Percentiles rank a stretch among this genome's conserved stretches.
Conservation (phyloP, 2,113 vertebrate genomes). For the Perca fluviatilis region DNA sequence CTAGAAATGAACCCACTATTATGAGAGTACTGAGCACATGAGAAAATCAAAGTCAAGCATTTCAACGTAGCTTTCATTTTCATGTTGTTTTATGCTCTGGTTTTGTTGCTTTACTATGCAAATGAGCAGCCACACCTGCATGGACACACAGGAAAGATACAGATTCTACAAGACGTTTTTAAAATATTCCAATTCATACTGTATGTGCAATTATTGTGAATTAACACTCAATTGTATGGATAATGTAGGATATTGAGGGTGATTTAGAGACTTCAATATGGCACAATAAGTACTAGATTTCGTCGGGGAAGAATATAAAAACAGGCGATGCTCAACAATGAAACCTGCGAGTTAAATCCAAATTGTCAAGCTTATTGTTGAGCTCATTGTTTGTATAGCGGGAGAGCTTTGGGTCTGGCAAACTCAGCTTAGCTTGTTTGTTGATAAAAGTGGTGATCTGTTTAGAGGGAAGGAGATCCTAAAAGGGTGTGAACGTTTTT, state of each 20-base stretch:
- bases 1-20: not conserved
- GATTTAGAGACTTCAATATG: not conserved
- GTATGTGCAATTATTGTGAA: not conserved
- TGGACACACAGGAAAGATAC: constrained; percentile 2
- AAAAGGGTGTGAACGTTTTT: no score
- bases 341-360: no score
- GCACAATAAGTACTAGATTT: no score
- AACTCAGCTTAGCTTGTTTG: no score
- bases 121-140: constrained; percentile 52
- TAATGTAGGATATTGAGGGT: not conserved
- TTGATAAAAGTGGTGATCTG: no score
- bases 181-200: not conserved
- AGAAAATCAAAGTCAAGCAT: not conserved
- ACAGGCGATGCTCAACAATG: no score
- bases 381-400: no score
- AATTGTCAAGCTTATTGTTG: no score
- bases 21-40: not conserved
- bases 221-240: not conserved
- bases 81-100: constrained; percentile 42
- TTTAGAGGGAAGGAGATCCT: no score
- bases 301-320: no score
- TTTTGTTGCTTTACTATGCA: constrained; percentile 49
- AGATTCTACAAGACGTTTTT: not conserved
- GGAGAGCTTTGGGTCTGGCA: no score
- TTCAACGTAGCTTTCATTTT: constrained; percentile 48